Evolutionary conservation across 2,113 vertebrate genomes (phyloP).

Genomic region (Erythrocebus patas): DNA sequence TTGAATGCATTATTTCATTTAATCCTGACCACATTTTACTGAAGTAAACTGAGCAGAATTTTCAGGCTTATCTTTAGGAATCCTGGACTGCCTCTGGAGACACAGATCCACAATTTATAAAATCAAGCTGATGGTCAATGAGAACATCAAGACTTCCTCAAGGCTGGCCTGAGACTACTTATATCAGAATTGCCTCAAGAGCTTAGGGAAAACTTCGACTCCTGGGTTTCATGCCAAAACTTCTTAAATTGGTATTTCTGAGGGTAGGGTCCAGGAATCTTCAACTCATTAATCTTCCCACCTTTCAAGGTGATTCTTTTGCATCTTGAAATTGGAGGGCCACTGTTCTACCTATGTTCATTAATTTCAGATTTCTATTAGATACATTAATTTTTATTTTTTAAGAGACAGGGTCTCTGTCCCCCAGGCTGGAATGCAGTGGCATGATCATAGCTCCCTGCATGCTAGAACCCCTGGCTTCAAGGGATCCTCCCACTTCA

Average conservation of each 20-base stretch:
- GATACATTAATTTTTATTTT: not conserved
- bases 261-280: not conserved
- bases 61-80: not conserved
- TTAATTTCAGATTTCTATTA: constrained; percentile 32
- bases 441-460: too few species aligned
- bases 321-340: not conserved
- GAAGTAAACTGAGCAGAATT: not conserved
- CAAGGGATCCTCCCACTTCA: too few species aligned
- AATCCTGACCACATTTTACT: not conserved
- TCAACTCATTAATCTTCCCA: not conserved
- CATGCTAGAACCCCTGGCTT: too few species aligned
- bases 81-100: not conserved
- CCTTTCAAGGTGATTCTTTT: not conserved
- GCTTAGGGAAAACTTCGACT: not conserved
- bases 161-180: not conserved
- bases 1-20: not conserved
- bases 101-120: not conserved
- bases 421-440: too few species aligned
- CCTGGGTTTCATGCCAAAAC: not conserved
- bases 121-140: not conserved
- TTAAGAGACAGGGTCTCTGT: not conserved
- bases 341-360: not conserved
- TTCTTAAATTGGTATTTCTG: not conserved
- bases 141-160: not conserved
- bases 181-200: not conserved